Percentiles rank a stretch among this genome's conserved stretches.
Evolutionary conservation across 2,888 invertebrate species (phyloP).

Genomic region (Agriopis leucophaearia): DNA sequence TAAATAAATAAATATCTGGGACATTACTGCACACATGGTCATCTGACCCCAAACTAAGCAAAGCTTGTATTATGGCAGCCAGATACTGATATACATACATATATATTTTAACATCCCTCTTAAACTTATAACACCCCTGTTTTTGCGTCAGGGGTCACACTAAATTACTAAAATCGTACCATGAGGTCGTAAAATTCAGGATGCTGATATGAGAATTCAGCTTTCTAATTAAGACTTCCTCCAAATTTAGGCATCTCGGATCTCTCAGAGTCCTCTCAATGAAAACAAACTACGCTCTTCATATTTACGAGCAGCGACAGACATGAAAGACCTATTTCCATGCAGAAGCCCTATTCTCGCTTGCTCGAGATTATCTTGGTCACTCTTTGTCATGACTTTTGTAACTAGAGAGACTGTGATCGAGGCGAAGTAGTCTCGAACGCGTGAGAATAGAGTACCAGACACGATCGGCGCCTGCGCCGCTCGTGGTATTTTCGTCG

Average conservation of each 20-base stretch:
- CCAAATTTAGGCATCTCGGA: background rate
- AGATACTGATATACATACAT: too few species aligned
- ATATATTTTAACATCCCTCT: too few species aligned
- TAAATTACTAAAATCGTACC: background rate
- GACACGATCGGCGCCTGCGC: constrained; percentile 15
- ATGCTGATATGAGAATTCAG: constrained; percentile 4
- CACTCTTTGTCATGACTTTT: background rate
- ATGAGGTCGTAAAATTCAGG: background rate
- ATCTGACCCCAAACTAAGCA: too few species aligned
- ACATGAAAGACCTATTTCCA: constrained; percentile 56
- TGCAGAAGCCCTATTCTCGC: constrained; percentile 49
- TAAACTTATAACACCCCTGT: too few species aligned
- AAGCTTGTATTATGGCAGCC: too few species aligned
- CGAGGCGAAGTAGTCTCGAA: background rate
- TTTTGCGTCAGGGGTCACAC: too few species aligned
- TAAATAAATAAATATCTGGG: too few species aligned
- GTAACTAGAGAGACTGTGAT: background rate
- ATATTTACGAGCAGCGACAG: constrained; percentile 38
- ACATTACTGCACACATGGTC: too few species aligned
- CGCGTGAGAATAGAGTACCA: background rate
- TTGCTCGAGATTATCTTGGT: constrained; percentile 8
- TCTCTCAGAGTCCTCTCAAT: constrained; percentile 18
- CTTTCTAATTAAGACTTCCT: constrained; percentile 18
- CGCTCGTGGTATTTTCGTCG: constrained; percentile 57
- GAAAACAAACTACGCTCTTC: constrained; percentile 34